Base-by-base conservation (phyloP, 2,888 invertebrate species). In the Pedicia rivosa region DNA sequence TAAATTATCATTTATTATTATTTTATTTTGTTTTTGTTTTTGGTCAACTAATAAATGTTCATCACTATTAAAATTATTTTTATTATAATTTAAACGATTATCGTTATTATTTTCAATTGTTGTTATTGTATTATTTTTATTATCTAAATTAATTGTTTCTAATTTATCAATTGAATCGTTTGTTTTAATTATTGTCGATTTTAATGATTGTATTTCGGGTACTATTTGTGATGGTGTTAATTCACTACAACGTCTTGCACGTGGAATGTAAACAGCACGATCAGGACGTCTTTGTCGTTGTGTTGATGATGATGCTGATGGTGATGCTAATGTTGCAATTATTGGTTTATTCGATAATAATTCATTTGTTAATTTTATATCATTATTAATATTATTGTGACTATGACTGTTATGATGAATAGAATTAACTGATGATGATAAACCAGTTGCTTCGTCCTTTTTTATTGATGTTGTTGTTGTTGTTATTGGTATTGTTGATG, bases 191-290 rank as follows among this genome's bases (percentile, higher is more conserved):
- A 25, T 25, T n/a, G 13, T 24, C 14, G 19, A 25, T 15, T 24
- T 29, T 19, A 28, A 17, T 34, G 29, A 14, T 22, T 37, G 9
- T 10, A 36, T 25, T 31, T 22, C 22, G 1, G 22, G 5, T 14
- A 15, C 37, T 35, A 25, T 31, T 14, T 12, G 37, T 44, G 59
- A 58, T 44, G 59, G 56, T 47, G 57, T 57, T 40, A 58, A 58
- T 51, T 57, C 56, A 54, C 59, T 59, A 20, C 17, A 22, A 40
- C 76, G 67, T 42, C 75, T 65, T 42, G 76, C 78, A 51, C 78
- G 67, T 41, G 83, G 83, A 42, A 83, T 75, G 64, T 83, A 84
- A 35, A 82, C 74, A 14, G 79, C 80, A 27, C 77, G 72, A 57
- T 83, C 83, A 33, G 83, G 83, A 45, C 81, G 70, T 40, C 74